Evolutionary conservation across 2,113 vertebrate species (phyloP).

Genomic region (Cynoglossus semilaevis): DNA sequence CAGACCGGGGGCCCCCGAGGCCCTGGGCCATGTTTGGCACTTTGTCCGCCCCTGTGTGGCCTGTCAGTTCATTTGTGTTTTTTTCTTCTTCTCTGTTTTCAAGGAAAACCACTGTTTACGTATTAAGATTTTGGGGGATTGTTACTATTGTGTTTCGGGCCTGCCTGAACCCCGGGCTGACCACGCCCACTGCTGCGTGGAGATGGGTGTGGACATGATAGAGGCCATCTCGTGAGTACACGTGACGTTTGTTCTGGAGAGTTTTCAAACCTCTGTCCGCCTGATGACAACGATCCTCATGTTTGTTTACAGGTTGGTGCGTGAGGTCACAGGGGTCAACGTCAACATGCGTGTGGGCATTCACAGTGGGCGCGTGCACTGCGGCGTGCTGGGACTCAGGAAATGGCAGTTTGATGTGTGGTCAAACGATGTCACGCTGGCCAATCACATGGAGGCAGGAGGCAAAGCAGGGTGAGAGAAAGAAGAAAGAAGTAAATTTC

Average conservation of each 20-base stretch:
- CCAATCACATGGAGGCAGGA: constrained; percentile 96
- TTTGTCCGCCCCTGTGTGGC: too few species aligned
- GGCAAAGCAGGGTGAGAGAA: constrained; percentile 89
- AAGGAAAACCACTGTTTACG: constrained; percentile 96
- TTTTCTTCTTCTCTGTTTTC: constrained; percentile 1
- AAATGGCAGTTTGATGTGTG: constrained; percentile 98
- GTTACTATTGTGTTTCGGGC: constrained; percentile 94
- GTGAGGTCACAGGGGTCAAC: constrained; percentile 93
- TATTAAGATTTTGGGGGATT: constrained; percentile 96
- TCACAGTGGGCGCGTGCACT: constrained; percentile 94
- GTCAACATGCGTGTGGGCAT: constrained; percentile 99
- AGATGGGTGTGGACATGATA: constrained; percentile 98
- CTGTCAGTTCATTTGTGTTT: neutral
- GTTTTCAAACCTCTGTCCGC: neutral
- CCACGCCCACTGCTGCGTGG: constrained; percentile 95
- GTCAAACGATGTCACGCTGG: constrained; percentile 95
- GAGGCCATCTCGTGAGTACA: constrained; percentile 94
- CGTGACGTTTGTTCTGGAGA: constrained; percentile 2
- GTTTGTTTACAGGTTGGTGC: constrained; percentile 81
- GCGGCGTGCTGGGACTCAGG: constrained; percentile 91
- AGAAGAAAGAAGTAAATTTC: too few species aligned
- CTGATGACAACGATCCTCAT: neutral
- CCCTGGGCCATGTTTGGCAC: too few species aligned
- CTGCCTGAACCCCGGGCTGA: constrained; percentile 90
- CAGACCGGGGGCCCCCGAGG: too few species aligned